These are phyloP conservation scores for Pachyseris speciosa DNA, from an alignment of 64 coral and sea anemone genomes.

Conservation along the genomic window DNA sequence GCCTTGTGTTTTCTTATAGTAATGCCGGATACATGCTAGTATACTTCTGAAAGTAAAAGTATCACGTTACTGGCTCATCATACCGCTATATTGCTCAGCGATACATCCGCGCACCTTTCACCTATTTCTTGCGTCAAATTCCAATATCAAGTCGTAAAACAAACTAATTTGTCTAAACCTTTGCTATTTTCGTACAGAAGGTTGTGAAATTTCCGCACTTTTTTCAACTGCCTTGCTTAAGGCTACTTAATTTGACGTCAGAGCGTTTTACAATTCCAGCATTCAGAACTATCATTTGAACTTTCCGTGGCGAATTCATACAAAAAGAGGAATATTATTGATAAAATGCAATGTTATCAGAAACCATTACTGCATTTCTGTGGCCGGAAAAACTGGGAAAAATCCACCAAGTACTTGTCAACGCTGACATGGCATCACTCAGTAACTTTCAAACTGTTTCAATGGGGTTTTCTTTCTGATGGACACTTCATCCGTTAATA, in stretches of 20 bases:
- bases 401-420: neutral
- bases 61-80: too few relatives aligned
- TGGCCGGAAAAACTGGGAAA: neutral
- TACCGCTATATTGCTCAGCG: too few relatives aligned
- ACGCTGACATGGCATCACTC: constrained; percentile 5
- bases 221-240: neutral
- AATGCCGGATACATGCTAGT: too few relatives aligned
- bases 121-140: neutral
- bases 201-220: neutral
- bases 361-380: neutral
- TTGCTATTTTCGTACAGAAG: neutral
- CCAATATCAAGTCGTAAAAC: neutral
- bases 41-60: too few relatives aligned
- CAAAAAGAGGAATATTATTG: neutral
- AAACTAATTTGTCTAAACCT: neutral
- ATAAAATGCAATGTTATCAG: neutral
- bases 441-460: neutral
- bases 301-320: too few relatives aligned
- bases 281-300: too few relatives aligned
- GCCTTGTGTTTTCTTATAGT: too few relatives aligned
- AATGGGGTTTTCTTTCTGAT: neutral
- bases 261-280: too few relatives aligned
- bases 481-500: neutral
- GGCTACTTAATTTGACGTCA: neutral
- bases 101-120: neutral